phyloP scores from a whole-genome alignment of 1,140 invertebrate species.

The Hermatobates lingyangjiaoensis region DNA sequence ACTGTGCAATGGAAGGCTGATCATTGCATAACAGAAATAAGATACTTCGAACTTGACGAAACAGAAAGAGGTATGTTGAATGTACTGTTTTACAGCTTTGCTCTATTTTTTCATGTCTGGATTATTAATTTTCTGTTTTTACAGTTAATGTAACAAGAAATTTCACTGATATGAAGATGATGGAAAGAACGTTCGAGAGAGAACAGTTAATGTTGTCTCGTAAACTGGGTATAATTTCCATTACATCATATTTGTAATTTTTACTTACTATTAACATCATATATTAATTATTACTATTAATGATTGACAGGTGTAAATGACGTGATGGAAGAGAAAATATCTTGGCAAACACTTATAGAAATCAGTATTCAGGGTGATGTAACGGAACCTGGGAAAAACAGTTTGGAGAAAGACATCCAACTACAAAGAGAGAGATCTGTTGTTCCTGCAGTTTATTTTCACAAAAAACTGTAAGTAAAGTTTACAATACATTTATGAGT shows the following conservation, averaged over 20 bases:
- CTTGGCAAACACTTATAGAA: slow-evolving; percentile 45
- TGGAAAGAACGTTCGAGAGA: slow-evolving; percentile 69
- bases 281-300: background rate
- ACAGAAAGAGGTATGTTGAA: slow-evolving; percentile 48
- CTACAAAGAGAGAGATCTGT: slow-evolving; percentile 63
- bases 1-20: slow-evolving; percentile 63
- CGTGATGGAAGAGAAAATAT: slow-evolving; percentile 53
- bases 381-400: slow-evolving; percentile 54
- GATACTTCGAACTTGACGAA: slow-evolving; percentile 83
- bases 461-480: slow-evolving; percentile 46
- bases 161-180: slow-evolving; percentile 78
- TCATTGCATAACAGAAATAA: slow-evolving; percentile 54
- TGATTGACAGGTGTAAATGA: slow-evolving; percentile 31
- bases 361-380: slow-evolving; percentile 37
- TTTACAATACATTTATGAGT: slow-evolving; percentile 1
- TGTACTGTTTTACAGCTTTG: background rate
- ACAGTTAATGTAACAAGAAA: slow-evolving; percentile 78
- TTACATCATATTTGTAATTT: background rate
- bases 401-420: slow-evolving; percentile 70
- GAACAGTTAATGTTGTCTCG: slow-evolving; percentile 59
- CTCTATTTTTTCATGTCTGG: background rate
- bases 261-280: background rate
- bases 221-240: slow-evolving; percentile 37
- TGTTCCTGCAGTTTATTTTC: slow-evolving; percentile 69
- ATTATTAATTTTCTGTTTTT: slow-evolving; percentile 1